Evolutionary conservation across 2,888 invertebrate genomes (phyloP).

Genomic region (Macroteleia sp.): DNA sequence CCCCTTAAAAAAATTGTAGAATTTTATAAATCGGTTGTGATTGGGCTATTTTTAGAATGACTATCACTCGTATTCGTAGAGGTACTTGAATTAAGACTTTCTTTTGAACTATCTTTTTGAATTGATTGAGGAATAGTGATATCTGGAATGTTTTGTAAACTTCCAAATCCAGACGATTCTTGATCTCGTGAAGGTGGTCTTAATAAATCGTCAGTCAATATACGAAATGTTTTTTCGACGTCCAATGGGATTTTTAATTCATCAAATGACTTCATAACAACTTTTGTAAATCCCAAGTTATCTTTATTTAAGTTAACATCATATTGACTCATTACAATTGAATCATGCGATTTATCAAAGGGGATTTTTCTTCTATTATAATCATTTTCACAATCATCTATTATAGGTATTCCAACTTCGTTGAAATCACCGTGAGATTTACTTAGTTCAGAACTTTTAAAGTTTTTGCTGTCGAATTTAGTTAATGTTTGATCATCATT

Average conservation of each 20-base stretch:
- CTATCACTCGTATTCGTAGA: slow-evolving; percentile 66
- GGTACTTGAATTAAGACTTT: slow-evolving; percentile 64
- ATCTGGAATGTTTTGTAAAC: slow-evolving; percentile 71
- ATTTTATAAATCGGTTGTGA: slow-evolving; percentile 75
- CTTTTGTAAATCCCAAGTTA: slow-evolving; percentile 59
- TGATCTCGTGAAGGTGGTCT: slow-evolving; percentile 74
- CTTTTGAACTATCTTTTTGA: slow-evolving; percentile 54
- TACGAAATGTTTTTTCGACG: slow-evolving; percentile 21
- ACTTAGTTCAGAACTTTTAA: slow-evolving; percentile 71
- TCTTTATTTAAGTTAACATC: slow-evolving; percentile 67
- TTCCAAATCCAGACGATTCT: slow-evolving; percentile 77
- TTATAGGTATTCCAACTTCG: slow-evolving; percentile 80
- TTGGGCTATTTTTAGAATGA: slow-evolving; percentile 54
- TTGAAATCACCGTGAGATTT: slow-evolving; percentile 77
- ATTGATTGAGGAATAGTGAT: slow-evolving; percentile 50
- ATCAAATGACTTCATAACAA: slow-evolving; percentile 62
- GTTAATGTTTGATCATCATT: slow-evolving; percentile 46
- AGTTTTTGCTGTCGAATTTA: slow-evolving; percentile 19
- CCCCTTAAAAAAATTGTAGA: too few relatives aligned
- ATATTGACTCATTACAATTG: slow-evolving; percentile 43
- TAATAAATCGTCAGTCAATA: slow-evolving; percentile 22
- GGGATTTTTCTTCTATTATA: slow-evolving; percentile 36
- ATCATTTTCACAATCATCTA: slow-evolving; percentile 55
- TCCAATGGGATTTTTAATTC: too few relatives aligned
- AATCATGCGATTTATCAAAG: slow-evolving; percentile 33